phyloP scores from a whole-genome alignment of 2,797 vertebrate species.

The Alca torda region DNA sequence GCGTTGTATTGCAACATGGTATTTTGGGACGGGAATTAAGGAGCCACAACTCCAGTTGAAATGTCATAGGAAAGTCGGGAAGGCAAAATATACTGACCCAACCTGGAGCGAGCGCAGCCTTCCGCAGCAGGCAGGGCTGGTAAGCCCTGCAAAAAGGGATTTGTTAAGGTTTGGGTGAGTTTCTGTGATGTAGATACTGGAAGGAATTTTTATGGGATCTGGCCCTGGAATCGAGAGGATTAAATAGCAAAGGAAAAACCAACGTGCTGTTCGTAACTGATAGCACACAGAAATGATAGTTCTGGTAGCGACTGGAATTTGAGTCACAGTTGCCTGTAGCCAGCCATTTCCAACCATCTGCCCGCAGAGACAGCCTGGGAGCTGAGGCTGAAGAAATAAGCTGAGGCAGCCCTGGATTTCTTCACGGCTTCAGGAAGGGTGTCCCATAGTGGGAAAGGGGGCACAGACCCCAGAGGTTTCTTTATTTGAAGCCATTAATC shows the following conservation, averaged over 20 bases:
- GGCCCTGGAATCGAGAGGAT: constrained; percentile 41
- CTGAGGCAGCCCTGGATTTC: background rate
- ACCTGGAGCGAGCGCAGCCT: background rate
- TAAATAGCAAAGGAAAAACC: constrained; percentile 58
- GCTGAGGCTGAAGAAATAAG: background rate
- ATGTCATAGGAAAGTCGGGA: background rate
- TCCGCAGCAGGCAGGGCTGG: constrained; percentile 27
- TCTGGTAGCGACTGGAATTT: constrained; percentile 50
- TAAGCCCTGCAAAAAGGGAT: constrained; percentile 60
- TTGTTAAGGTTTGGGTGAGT: constrained; percentile 60
- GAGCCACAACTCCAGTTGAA: background rate
- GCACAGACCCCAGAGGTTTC: background rate
- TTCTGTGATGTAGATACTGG: constrained; percentile 66
- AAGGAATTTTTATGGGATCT: constrained; percentile 73
- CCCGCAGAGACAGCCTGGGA: background rate
- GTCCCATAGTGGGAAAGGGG: background rate
- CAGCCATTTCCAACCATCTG: background rate
- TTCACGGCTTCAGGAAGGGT: background rate
- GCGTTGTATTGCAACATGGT: background rate
- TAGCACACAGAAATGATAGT: constrained; percentile 8
- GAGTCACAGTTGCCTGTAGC: background rate
- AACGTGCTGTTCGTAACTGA: constrained; percentile 40
- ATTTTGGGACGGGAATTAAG: background rate
- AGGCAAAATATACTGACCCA: background rate
- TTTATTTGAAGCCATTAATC: background rate